These are phyloP conservation scores for Carabus problematicus DNA, from an alignment of 2,888 invertebrate genomes.

Conservation along the genomic window DNA sequence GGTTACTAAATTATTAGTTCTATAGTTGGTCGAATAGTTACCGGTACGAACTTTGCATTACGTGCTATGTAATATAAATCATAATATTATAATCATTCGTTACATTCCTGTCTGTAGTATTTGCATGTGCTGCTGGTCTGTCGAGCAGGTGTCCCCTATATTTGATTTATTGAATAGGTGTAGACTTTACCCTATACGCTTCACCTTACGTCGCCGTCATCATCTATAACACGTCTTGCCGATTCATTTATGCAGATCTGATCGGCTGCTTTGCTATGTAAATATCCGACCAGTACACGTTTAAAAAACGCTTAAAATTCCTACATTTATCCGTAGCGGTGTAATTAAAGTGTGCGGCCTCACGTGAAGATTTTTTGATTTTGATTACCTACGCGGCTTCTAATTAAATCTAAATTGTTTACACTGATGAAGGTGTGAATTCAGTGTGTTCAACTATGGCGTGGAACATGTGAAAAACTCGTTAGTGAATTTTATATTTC, in stretches of 20 bases:
- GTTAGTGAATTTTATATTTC: slow-evolving; percentile 25
- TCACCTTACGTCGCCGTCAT: not conserved
- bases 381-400: not conserved
- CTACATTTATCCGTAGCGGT: slow-evolving; percentile 5
- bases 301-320: slow-evolving; percentile 19
- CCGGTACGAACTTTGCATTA: too few species aligned
- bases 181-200: not conserved
- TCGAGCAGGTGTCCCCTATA: too few species aligned
- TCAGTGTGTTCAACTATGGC: slow-evolving; percentile 19
- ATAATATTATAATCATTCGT: too few species aligned
- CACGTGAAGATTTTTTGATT: slow-evolving; percentile 10
- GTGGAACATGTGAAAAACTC: slow-evolving; percentile 23
- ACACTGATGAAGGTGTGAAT: slow-evolving; percentile 3
- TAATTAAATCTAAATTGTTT: slow-evolving; percentile 35
- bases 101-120: too few species aligned
- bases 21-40: too few species aligned
- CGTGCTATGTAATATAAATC: too few species aligned
- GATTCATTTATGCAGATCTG: slow-evolving; percentile 14
- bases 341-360: slow-evolving; percentile 5
- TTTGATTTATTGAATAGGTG: too few species aligned
- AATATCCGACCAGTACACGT: slow-evolving; percentile 5
- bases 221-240: not conserved
- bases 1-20: too few species aligned
- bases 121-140: too few species aligned
- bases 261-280: slow-evolving; percentile 16